Base-by-base conservation (phyloP, 2,888 invertebrate genomes). In the Apamea crenata region DNA sequence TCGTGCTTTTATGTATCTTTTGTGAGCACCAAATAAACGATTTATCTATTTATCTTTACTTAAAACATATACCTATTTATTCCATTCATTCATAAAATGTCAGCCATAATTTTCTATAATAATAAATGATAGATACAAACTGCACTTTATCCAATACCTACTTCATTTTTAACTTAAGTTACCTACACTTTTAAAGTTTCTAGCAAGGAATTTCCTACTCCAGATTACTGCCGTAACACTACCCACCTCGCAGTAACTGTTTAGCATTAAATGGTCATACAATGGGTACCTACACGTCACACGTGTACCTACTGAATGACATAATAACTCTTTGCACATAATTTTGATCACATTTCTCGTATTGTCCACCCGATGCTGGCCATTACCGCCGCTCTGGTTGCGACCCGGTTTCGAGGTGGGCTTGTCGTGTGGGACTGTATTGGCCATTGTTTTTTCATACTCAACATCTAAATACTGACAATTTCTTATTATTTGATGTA, bases 301-400 rank as follows among this genome's bases (percentile, higher is more conserved):
- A n/a, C n/a, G n/a, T n/a, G n/a, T n/a, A n/a, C n/a, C 79, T 68
- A 2, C 25, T 84, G 61, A 88, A 88, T 88, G 69, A 82, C 85
- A 81, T 69, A 81, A 82, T 85, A 86, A 85, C 80, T 79, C 44
- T 81, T 74, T 70, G 74, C 70, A 74, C 36, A 81, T 81, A 74
- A 69, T 77, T 80, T 69, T 72, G 69, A 74, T 81, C 63, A 74
- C 65, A 78, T 81, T 78, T 80, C 87, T 77, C 36, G 81, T 87
- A 79, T 85, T 75, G 76, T 75, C 50, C 81, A 87, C 78, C 84
- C 81, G 87, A 90, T 78, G 84, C 83, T 81, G 70, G 53, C 29
- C 78, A 77, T 91, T 85, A 87, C 81, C 75, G 44, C 76, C 47
- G 81, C 82, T 91, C 90, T 83, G 75, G 88, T 91, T 89, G 84